Percentiles rank a stretch among this genome's conserved stretches.
Evolutionary conservation across 2,888 invertebrate species (phyloP).

Genomic region (Diaphora mendica): DNA sequence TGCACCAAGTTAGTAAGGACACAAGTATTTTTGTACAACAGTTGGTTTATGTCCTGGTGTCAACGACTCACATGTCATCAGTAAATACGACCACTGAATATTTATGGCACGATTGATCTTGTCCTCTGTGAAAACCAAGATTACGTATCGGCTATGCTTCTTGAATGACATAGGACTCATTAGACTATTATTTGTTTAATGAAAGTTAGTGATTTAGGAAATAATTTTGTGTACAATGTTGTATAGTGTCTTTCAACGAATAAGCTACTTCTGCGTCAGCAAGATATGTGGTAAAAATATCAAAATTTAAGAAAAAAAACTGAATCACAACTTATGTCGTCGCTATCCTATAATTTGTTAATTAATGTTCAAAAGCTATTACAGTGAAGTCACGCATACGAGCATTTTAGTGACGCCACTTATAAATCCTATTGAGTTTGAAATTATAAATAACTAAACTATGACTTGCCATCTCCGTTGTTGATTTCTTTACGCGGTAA

Average conservation of each 20-base stretch:
- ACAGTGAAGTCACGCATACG: constrained; percentile 10
- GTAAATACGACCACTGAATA: constrained; percentile 59
- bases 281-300: too few relatives aligned
- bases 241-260: not conserved
- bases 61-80: constrained; percentile 49
- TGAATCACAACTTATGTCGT: constrained; percentile 6
- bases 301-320: not conserved
- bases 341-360: constrained; percentile 7
- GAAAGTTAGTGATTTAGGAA: not conserved
- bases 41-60: constrained; percentile 43
- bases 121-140: constrained; percentile 51
- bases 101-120: constrained; percentile 57
- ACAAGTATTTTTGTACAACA: constrained; percentile 26
- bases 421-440: constrained; percentile 20
- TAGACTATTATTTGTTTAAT: constrained; percentile 20
- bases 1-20: constrained; percentile 24
- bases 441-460: constrained; percentile 22
- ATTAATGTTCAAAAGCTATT: constrained; percentile 23
- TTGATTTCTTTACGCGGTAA: constrained; percentile 28
- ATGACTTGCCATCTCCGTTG: constrained; percentile 30
- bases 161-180: constrained; percentile 18
- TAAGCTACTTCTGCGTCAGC: too few relatives aligned
- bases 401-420: constrained; percentile 8
- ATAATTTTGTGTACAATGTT: not conserved
- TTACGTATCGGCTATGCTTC: constrained; percentile 27